Evolutionary conservation across 37 sponge, comb jelly and placozoan genomes (phyloP).

Genomic region (Eunapius fragilis): DNA sequence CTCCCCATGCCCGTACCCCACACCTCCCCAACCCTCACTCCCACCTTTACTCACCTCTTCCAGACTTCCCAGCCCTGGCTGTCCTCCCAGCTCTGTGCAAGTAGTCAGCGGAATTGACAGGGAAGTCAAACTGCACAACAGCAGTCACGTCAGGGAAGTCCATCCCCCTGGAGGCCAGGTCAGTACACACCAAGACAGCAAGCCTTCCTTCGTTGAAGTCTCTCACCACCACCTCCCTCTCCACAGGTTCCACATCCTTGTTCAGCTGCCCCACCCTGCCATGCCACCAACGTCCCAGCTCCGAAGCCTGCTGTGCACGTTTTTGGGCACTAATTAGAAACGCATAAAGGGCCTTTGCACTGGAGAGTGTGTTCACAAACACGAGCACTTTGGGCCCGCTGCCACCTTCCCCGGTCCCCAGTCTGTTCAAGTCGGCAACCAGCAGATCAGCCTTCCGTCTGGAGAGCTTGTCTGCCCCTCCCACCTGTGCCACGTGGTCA

Average conservation of each 20-base stretch:
- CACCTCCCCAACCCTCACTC: neutral
- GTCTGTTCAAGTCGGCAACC: slow-evolving; percentile 12
- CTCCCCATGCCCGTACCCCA: neutral
- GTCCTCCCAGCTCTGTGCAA: slow-evolving; percentile 89
- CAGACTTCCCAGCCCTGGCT: slow-evolving; percentile 70
- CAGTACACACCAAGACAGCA: slow-evolving; percentile 65
- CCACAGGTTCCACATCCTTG: slow-evolving; percentile 8
- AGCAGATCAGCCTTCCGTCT: slow-evolving; percentile 18
- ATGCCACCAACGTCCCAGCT: slow-evolving; percentile 1
- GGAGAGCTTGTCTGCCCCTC: neutral
- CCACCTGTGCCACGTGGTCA: neutral
- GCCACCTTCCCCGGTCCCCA: neutral
- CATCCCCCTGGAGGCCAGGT: slow-evolving; percentile 76
- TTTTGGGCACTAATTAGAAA: neutral
- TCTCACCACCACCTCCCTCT: slow-evolving; percentile 32
- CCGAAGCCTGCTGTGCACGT: neutral
- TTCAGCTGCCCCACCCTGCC: slow-evolving; percentile 29
- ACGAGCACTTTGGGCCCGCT: slow-evolving; percentile 27
- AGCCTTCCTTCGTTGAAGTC: slow-evolving; percentile 44
- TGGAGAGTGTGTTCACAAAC: slow-evolving; percentile 47
- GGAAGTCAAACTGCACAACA: slow-evolving; percentile 89
- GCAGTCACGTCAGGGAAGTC: slow-evolving; percentile 68
- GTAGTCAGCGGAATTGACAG: slow-evolving; percentile 70
- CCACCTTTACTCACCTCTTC: slow-evolving; percentile 68
- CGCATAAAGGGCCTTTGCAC: slow-evolving; percentile 9